Percentiles rank a stretch among this genome's conserved stretches.
These are phyloP conservation scores for Chouioia cunea DNA, from an alignment of 2,888 invertebrate genomes.

Conservation along the genomic window DNA sequence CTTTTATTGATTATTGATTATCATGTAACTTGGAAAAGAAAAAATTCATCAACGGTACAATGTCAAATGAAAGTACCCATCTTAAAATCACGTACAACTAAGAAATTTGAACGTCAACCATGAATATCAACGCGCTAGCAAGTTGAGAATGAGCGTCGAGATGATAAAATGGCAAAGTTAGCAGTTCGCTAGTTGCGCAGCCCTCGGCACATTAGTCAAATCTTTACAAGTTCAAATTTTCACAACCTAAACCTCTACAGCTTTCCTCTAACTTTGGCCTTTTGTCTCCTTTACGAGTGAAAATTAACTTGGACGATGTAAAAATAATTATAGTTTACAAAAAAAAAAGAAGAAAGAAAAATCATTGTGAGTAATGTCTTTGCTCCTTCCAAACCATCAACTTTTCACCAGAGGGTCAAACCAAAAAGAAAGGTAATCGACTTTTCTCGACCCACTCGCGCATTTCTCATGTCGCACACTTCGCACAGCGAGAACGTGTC, in stretches of 20 bases:
- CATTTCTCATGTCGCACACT: neutral
- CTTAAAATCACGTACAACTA: too few relatives aligned
- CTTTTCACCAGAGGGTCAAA: neutral
- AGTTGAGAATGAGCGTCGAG: neutral
- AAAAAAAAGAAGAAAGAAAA: neutral
- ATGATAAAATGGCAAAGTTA: conserved; percentile 33
- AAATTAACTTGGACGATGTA: neutral
- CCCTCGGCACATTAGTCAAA: conserved; percentile 28
- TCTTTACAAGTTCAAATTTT: conserved; percentile 33
- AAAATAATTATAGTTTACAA: neutral
- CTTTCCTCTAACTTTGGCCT: conserved; percentile 29
- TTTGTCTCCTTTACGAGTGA: conserved; percentile 19
- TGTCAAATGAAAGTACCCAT: too few relatives aligned
- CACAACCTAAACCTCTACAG: conserved; percentile 9
- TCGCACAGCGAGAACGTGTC: too few relatives aligned
- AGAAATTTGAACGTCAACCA: too few relatives aligned
- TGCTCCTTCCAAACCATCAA: neutral
- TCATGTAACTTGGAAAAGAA: too few relatives aligned
- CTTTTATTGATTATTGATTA: too few relatives aligned
- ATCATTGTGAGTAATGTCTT: conserved; percentile 4
- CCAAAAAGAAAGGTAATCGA: too few relatives aligned
- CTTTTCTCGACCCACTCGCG: neutral
- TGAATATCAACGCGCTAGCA: too few relatives aligned
- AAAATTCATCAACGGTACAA: too few relatives aligned
- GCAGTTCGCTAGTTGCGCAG: neutral